These are phyloP conservation scores for Polymixis lichenea DNA, from an alignment of 2,888 invertebrate species.

Conservation along the genomic window DNA sequence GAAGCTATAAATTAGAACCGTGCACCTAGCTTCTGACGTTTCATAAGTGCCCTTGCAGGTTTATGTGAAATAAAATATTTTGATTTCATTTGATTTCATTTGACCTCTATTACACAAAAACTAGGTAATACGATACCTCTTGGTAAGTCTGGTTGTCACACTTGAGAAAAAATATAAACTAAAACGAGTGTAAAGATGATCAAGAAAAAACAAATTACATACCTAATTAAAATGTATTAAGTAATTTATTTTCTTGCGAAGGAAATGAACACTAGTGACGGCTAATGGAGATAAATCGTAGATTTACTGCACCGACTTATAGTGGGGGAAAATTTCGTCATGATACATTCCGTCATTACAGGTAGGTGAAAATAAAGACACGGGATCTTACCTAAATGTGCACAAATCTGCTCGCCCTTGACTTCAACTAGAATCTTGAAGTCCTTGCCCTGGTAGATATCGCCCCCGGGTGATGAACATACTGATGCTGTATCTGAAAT, in stretches of 20 bases:
- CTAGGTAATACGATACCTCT: too few species aligned
- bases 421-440: slow-evolving; percentile 89
- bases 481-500: slow-evolving; percentile 85
- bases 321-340: neutral
- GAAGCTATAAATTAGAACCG: too few species aligned
- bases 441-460: slow-evolving; percentile 86
- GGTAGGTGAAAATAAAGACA: neutral
- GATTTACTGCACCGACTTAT: neutral
- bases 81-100: too few species aligned
- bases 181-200: neutral
- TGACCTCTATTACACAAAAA: too few species aligned
- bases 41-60: too few species aligned
- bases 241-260: neutral
- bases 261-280: neutral
- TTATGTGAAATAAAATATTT: too few species aligned
- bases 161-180: neutral
- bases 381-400: slow-evolving; percentile 90
- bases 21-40: too few species aligned
- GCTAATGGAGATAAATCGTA: neutral
- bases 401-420: slow-evolving; percentile 93
- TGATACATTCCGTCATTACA: neutral
- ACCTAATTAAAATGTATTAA: neutral
- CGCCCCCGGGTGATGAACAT: slow-evolving; percentile 87
- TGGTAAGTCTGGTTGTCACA: too few species aligned
- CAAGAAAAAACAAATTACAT: neutral